Evolutionary conservation across 2,888 invertebrate species (phyloP), one percentile per base, ranked within the genome.

Genomic region (Empis stercorea): DNA sequence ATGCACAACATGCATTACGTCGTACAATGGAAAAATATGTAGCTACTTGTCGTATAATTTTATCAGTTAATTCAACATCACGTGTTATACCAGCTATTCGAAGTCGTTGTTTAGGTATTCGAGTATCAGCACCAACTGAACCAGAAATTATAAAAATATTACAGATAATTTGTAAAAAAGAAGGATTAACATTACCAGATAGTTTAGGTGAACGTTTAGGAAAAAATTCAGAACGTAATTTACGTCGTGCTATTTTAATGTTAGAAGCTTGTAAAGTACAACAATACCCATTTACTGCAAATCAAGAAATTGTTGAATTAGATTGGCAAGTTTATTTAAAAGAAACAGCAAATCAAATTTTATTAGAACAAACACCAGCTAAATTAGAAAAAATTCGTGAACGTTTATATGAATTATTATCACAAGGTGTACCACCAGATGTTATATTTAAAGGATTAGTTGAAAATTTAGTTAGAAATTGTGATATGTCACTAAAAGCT

Each of bases 1-100:
- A 99, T 72, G 99, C 99, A 0, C 99, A 99, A 64, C 96, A 99
- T 68, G 97, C 96, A 0, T 72, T 99, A 44, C 81, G 99, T 56
- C 79, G 99, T 41, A 99, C 99, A 0, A 99, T 99, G 99, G 99
- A 99, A 69, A 99, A 99, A 65, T 99, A 99, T 68, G 86, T 94
- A 47, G 75, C 86, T 14, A 94, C 93, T 3, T 99, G 97, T 65
- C 80, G 97, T 14, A 74, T 97, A 5, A 92, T 99, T 57, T 75
- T 99, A 1, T 89, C 92, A 57, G 89, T 94, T 2, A 93, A 93
- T 62, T 94, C 95, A 1, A 91, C 89, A 30, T 95, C 95, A 5
- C 80, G 91, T 59, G 92, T 97, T 1, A 92, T 96, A 58, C 94
- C 95, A n/a, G 96, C 99, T 5, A 94, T 99, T 55, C 79, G 86